Percentiles rank a stretch among this genome's conserved stretches.
These are phyloP conservation scores for Thecocarcelia acutangulata DNA, from an alignment of 2,888 invertebrate species.

Conservation along the genomic window DNA sequence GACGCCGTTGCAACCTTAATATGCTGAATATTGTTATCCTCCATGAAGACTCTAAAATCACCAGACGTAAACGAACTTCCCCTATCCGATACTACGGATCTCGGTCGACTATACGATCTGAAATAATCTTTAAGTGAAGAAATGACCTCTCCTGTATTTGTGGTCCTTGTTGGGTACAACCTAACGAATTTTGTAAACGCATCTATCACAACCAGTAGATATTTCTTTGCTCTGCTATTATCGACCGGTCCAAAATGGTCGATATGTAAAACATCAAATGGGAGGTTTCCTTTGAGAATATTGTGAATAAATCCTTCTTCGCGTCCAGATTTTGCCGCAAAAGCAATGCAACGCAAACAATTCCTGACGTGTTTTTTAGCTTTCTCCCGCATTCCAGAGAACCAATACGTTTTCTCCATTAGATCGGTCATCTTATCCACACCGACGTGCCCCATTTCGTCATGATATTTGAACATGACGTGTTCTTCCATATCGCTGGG, in stretches of 20 bases:
- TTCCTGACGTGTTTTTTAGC: background rate
- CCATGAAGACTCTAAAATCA: no score
- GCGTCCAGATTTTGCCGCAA: background rate
- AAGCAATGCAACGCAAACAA: constrained; percentile 37
- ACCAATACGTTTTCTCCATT: constrained; percentile 15
- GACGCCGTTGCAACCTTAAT: background rate
- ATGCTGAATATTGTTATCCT: background rate
- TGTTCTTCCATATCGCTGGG: no score
- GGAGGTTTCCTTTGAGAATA: background rate
- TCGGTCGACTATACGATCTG: background rate
- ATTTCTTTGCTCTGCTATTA: background rate
- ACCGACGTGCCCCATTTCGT: no score
- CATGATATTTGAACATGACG: no score
- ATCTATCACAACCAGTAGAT: background rate
- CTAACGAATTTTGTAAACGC: background rate
- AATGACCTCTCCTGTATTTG: background rate
- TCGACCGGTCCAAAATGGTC: constrained; percentile 9
- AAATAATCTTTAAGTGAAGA: background rate
- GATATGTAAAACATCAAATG: background rate
- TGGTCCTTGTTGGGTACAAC: background rate
- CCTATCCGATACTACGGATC: background rate
- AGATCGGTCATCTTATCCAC: no score
- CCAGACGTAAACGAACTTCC: no score
- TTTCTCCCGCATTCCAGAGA: background rate
- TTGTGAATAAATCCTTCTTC: constrained; percentile 15